Percentiles rank a stretch among this genome's conserved stretches.
Evolutionary conservation across 2,113 vertebrate genomes (phyloP).

Genomic region (Cynopterus brachyotis): DNA sequence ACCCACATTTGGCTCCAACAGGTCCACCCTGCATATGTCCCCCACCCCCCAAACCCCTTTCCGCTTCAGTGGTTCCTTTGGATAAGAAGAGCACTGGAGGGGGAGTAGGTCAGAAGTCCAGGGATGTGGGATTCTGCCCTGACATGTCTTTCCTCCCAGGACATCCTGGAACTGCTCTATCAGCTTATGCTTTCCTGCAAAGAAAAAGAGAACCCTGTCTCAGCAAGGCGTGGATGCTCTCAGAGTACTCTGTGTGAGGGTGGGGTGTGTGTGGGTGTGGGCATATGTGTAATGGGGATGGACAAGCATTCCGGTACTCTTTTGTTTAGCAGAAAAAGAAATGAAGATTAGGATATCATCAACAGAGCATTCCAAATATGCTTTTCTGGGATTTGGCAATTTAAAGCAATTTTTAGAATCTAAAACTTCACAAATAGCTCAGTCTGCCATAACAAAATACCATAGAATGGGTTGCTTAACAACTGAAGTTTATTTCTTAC

Average conservation of each 20-base stretch:
- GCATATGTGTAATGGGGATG: background rate
- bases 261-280: background rate
- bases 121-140: background rate
- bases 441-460: background rate
- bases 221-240: background rate
- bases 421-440: background rate
- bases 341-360: background rate
- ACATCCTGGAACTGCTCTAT: background rate
- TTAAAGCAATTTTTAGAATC: slow-evolving; percentile 26
- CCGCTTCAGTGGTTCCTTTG: background rate
- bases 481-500: background rate
- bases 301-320: background rate
- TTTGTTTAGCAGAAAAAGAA: background rate
- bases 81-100: background rate
- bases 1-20: background rate
- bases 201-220: slow-evolving; percentile 47
- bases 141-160: background rate
- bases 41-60: background rate
- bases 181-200: background rate
- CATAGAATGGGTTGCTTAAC: background rate
- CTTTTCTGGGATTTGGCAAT: slow-evolving; percentile 34
- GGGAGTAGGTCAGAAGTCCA: background rate
- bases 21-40: background rate
- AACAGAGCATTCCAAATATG: background rate
- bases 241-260: background rate